Percentiles rank a stretch among this genome's conserved stretches.
Evolutionary conservation across 2,113 vertebrate genomes (phyloP).

Genomic region (Otus sunia): DNA sequence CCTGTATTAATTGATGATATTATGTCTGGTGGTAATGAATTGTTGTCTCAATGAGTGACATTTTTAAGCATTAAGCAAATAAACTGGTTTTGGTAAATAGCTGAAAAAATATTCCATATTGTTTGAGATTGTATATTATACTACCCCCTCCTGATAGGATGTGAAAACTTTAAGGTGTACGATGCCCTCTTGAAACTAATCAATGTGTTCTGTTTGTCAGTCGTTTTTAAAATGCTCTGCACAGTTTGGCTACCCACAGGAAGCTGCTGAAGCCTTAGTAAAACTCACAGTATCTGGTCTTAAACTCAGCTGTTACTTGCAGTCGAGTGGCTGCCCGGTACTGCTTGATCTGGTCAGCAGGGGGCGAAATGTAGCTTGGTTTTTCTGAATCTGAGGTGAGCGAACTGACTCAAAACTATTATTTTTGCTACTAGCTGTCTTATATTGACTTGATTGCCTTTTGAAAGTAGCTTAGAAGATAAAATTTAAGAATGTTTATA

Average conservation of each 20-base stretch:
- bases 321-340: background rate
- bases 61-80: background rate
- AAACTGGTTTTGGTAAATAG: background rate
- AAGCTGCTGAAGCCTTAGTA: accelerated
- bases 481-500: background rate
- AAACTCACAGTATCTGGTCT: background rate
- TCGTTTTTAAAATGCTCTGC: background rate
- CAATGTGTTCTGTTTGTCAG: background rate
- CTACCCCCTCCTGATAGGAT: background rate
- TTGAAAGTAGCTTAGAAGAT: background rate
- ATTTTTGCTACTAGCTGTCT: accelerated
- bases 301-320: background rate
- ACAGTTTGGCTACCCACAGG: accelerated
- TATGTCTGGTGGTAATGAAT: background rate
- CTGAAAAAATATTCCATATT: accelerated
- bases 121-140: accelerated
- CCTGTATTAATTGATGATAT: background rate
- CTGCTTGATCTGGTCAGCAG: background rate
- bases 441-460: background rate
- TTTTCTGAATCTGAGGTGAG: background rate
- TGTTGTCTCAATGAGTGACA: background rate
- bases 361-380: background rate
- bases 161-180: background rate
- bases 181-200: background rate
- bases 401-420: background rate